Evolutionary conservation across 2,113 vertebrate genomes (phyloP).

Genomic region (Osmerus eperlanus): DNA sequence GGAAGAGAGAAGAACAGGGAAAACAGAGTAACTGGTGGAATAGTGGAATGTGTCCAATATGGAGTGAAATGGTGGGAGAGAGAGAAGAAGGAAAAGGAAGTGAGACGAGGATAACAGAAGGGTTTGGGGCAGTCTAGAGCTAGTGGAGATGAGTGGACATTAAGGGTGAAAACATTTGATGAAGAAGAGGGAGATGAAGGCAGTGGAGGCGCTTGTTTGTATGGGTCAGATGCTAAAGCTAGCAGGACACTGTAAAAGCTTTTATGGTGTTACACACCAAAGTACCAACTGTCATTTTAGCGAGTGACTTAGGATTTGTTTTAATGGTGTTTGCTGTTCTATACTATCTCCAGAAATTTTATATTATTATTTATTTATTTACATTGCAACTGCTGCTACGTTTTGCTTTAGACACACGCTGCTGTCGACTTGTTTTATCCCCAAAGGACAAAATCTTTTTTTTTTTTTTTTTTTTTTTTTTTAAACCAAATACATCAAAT

Average conservation of each 20-base stretch:
- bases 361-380: conserved; percentile 67
- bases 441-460: conserved; percentile 65
- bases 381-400: conserved; percentile 67
- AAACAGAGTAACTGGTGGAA: conserved; percentile 8
- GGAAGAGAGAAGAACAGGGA: neutral
- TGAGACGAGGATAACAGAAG: conserved; percentile 25
- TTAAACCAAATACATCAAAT: conserved; percentile 71
- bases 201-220: neutral
- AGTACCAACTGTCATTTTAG: conserved; percentile 50
- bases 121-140: neutral
- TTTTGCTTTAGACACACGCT: conserved; percentile 71
- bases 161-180: conserved; percentile 1
- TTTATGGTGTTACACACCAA: conserved; percentile 59
- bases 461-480: conserved; percentile 33
- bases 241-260: conserved; percentile 57
- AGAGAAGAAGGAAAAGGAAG: conserved; percentile 39
- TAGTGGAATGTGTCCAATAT: conserved; percentile 5
- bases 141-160: neutral
- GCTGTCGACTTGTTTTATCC: conserved; percentile 62
- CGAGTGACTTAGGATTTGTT: conserved; percentile 32
- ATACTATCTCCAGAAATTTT: conserved; percentile 31
- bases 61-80: neutral
- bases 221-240: conserved; percentile 17
- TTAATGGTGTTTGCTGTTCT: conserved; percentile 50
- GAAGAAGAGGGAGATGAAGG: neutral